Conservation (phyloP, 1,140 invertebrate genomes). For the Penaeus chinensis region DNA sequence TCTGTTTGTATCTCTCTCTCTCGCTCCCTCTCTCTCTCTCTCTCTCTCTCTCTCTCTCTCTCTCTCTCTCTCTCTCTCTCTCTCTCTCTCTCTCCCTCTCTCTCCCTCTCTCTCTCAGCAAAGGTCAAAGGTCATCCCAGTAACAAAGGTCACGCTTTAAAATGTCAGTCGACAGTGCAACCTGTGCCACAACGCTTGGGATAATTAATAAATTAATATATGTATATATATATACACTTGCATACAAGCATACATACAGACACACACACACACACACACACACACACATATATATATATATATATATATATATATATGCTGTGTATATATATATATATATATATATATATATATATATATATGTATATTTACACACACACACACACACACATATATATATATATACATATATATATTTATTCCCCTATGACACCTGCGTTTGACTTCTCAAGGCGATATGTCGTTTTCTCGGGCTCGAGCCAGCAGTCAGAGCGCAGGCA, state of each 20-base stretch:
- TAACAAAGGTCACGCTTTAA: too few species aligned
- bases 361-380: not conserved
- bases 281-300: conserved; percentile 1
- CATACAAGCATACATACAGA: conserved; percentile 1
- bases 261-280: conserved; percentile 26
- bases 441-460: too few species aligned
- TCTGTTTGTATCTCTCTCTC: too few species aligned
- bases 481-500: too few species aligned
- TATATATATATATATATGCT: not conserved
- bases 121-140: too few species aligned
- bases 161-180: too few species aligned
- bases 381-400: conserved; percentile 10
- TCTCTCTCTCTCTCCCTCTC: not conserved
- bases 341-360: not conserved
- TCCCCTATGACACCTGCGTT: too few species aligned
- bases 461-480: too few species aligned
- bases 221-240: conserved; percentile 12
- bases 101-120: not conserved
- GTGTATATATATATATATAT: not conserved
- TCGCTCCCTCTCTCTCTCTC: too few species aligned
- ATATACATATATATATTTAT: conserved; percentile 3
- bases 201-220: not conserved
- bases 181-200: too few species aligned
- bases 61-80: too few species aligned
- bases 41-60: too few species aligned